These are phyloP conservation scores for Xiphophorus birchmanni DNA, from an alignment of 2,797 vertebrate genomes.

Conservation along the genomic window DNA sequence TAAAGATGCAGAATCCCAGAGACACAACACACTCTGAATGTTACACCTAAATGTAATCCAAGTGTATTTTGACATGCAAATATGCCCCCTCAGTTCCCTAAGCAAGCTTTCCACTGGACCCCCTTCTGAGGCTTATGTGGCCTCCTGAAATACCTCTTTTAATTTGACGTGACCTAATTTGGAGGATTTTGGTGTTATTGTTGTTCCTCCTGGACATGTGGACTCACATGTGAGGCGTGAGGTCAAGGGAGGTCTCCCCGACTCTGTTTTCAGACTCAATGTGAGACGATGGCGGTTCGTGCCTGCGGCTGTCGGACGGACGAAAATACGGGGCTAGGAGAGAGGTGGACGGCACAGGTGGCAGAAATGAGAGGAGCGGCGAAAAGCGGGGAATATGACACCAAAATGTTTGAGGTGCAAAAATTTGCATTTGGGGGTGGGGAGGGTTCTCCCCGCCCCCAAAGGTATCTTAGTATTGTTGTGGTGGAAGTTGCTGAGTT, in stretches of 20 bases:
- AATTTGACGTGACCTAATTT: conserved; percentile 80
- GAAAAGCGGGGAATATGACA: conserved; percentile 18
- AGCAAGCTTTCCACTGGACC: conserved; percentile 59
- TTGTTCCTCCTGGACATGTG: conserved; percentile 70
- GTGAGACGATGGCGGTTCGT: conserved; percentile 64
- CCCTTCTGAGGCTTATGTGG: conserved; percentile 73
- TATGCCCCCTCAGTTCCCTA: conserved; percentile 23
- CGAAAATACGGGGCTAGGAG: conserved; percentile 12
- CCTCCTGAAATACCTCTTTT: conserved; percentile 72
- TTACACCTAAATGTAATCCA: conserved; percentile 41
- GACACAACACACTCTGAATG: conserved; percentile 34
- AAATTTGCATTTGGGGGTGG: conserved; percentile 45
- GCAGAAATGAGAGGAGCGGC: conserved; percentile 17
- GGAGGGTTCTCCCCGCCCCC: conserved; percentile 35
- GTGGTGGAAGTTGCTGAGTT: conserved; percentile 79
- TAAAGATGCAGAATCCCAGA: conserved; percentile 29
- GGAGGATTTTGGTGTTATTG: conserved; percentile 74
- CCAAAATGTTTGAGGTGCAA: conserved; percentile 41
- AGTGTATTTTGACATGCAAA: conserved; percentile 74
- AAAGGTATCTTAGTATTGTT: conserved; percentile 72
- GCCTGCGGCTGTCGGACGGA: conserved; percentile 52
- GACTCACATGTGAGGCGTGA: conserved; percentile 72
- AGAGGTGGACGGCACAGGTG: conserved; percentile 15
- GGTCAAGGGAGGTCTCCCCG: conserved; percentile 69
- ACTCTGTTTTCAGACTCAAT: conserved; percentile 70